Evolutionary conservation across 2,113 vertebrate genomes (phyloP), one percentile per base, ranked within the genome.

Genomic region (Siphamia tubifer): DNA sequence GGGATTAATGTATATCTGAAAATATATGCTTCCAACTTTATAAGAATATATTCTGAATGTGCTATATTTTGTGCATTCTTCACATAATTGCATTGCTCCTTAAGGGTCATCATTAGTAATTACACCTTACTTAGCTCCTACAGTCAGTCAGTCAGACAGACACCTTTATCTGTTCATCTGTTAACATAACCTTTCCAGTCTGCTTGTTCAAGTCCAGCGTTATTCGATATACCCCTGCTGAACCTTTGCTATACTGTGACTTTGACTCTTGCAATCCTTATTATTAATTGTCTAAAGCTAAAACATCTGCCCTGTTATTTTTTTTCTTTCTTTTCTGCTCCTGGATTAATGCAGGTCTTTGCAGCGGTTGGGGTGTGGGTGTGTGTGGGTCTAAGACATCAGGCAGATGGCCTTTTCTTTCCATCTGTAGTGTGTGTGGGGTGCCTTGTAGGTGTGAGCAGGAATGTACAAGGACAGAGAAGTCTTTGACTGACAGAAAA

Each of bases 361-460:
- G 58, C 25, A 10, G 2, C 25, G 21, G 23, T 65, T 40, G 42
- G 23, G 19, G 63, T 16, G 32, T 13, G 12, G 13, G 47, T 39
- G 12, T 25, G 52, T 19, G 81, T 77, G 69, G 82, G 75, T 72
- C 1, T 67, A 39, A 64, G 61, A 81, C 76, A 60, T 49, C 68
- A 51, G 48, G 68, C 81, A 78, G 83, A 86, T 86, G 81, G 77
- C 79, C 71, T 88, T 89, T 84, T 68, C 45, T 45, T 61, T 35
- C 54, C 35, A 5, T 49, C 42, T 5, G 32, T 48, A 24, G 8
- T 36, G 16, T 52, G 27, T 45, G 63, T 49, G 39, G 66, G 54
- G 53, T 36, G 13, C 4, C 44, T 25, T 62, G 87, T 87, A 84
- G 82, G 82, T 80, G 82, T 83, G 44, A 71, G 48, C 72, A 68